phyloP scores from a whole-genome alignment of 2,888 invertebrate species.

The Anoncus sp. region DNA sequence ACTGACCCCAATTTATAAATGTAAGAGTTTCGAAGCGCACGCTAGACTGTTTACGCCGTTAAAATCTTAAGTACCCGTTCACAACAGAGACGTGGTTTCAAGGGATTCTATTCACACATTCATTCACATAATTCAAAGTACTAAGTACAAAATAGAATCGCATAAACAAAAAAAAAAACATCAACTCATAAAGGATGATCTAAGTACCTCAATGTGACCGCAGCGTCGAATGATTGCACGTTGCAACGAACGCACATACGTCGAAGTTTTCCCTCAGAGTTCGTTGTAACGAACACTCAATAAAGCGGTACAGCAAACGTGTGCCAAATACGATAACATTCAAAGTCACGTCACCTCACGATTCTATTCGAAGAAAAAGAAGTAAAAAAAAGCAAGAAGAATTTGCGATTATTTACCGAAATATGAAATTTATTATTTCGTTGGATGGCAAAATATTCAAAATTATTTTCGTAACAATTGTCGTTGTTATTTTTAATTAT shows the following conservation, averaged over 20 bases:
- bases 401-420: conserved; percentile 7
- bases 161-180: neutral
- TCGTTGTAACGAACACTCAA: conserved; percentile 14
- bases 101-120: neutral
- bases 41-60: no score
- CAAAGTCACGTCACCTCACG: conserved; percentile 38
- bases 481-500: neutral
- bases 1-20: neutral
- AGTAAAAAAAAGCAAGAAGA: no score
- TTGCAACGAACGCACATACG: conserved; percentile 31
- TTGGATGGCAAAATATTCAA: neutral
- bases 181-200: conserved; percentile 5
- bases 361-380: neutral
- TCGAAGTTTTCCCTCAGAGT: conserved; percentile 37
- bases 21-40: neutral
- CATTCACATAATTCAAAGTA: no score
- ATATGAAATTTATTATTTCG: neutral
- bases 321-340: neutral
- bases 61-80: neutral
- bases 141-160: neutral
- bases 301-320: neutral
- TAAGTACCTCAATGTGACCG: conserved; percentile 51
- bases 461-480: neutral
- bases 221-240: conserved; percentile 26
- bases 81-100: neutral